phyloP scores from a whole-genome alignment of 2,888 invertebrate species.

The Drymonia ruficornis region DNA sequence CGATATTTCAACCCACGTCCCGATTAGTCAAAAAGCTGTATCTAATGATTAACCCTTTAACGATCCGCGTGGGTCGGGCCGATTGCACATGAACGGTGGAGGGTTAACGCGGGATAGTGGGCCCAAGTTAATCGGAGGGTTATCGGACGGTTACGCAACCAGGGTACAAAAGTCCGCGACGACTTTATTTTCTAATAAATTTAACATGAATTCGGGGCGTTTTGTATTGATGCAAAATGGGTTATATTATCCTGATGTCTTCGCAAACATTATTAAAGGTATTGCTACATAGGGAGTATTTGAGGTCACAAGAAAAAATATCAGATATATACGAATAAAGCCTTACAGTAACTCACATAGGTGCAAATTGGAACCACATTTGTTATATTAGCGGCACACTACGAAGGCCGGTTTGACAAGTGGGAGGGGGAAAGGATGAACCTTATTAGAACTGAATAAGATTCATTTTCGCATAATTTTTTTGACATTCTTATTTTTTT shows the following conservation, averaged over 20 bases:
- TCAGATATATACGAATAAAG: too few species aligned
- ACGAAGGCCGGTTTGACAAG: too few species aligned
- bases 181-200: slow-evolving; percentile 53
- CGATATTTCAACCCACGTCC: slow-evolving; percentile 37
- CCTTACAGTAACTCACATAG: too few species aligned
- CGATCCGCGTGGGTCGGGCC: slow-evolving; percentile 43
- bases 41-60: slow-evolving; percentile 50
- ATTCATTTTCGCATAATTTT: too few species aligned
- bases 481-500: too few species aligned
- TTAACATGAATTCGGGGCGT: slow-evolving; percentile 35
- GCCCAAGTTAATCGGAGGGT: slow-evolving; percentile 38
- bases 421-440: too few species aligned
- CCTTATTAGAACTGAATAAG: too few species aligned
- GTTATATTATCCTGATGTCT: neutral
- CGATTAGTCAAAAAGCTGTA: slow-evolving; percentile 47
- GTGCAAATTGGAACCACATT: too few species aligned
- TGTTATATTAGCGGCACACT: too few species aligned
- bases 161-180: slow-evolving; percentile 45
- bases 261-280: neutral
- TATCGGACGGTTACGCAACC: slow-evolving; percentile 30
- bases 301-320: too few species aligned
- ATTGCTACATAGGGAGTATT: neutral
- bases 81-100: slow-evolving; percentile 47
- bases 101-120: slow-evolving; percentile 34
- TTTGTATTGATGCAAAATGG: slow-evolving; percentile 12